Conservation (phyloP, 2,113 vertebrate species). For the Caranx melampygus region DNA sequence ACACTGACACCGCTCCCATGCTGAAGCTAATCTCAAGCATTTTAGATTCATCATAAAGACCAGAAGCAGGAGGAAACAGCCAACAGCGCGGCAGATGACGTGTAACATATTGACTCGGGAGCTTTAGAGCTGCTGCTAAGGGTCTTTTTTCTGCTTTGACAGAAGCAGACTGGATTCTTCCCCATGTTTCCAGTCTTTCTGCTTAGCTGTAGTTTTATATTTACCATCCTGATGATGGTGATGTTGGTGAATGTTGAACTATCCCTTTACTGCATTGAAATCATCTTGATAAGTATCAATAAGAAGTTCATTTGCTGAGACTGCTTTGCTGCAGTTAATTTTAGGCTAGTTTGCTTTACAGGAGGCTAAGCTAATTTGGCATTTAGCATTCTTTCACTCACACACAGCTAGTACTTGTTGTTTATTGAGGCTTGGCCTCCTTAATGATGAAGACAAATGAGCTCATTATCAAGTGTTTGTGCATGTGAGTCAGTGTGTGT, state of each 20-base stretch:
- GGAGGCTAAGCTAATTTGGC: conserved; percentile 29
- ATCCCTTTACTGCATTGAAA: not conserved
- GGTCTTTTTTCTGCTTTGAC: not conserved
- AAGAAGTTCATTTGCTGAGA: not conserved
- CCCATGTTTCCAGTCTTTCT: not conserved
- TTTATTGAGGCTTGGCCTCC: conserved; percentile 61
- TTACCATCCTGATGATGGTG: not conserved
- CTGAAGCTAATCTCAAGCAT: not conserved
- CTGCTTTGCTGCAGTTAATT: not conserved
- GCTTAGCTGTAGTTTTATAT: not conserved
- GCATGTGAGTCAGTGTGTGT: not conserved
- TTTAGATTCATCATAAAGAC: not conserved
- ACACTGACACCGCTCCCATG: not conserved
- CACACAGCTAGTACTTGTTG: conserved; percentile 27
- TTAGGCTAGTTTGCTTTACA: not conserved
- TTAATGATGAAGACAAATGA: conserved; percentile 77
- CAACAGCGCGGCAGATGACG: not conserved
- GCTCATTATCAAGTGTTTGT: conserved; percentile 69
- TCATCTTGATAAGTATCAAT: not conserved
- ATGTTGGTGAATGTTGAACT: not conserved
- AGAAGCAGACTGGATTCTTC: no score
- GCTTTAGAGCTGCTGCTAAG: not conserved
- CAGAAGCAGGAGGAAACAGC: not conserved
- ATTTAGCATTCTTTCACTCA: conserved; percentile 39
- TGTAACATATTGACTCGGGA: not conserved